A percentile compares a stretch with the other conserved stretches of the same genome.
phyloP scores from a whole-genome alignment of 2,113 vertebrate species.

The Nothobranchius furzeri region DNA sequence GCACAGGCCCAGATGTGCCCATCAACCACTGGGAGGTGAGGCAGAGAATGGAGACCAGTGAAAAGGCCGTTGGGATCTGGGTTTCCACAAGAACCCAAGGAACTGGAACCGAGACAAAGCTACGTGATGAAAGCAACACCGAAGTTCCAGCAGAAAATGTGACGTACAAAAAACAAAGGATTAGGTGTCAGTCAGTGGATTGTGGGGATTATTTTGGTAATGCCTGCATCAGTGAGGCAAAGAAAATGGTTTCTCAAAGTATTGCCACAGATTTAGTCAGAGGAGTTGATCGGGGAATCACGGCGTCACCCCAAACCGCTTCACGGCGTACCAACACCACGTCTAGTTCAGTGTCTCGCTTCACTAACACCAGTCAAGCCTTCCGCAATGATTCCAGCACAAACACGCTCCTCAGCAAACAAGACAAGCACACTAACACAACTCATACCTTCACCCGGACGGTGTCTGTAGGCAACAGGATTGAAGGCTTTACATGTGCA shows the following conservation, averaged over 20 bases:
- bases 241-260: constrained; percentile 73
- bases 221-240: constrained; percentile 68
- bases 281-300: constrained; percentile 77
- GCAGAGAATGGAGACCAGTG: constrained; percentile 76
- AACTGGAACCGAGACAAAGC: constrained; percentile 69
- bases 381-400: constrained; percentile 80
- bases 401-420: constrained; percentile 80
- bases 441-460: constrained; percentile 72
- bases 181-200: constrained; percentile 77
- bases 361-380: constrained; percentile 79
- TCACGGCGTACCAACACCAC: constrained; percentile 83
- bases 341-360: constrained; percentile 76
- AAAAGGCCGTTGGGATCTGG: constrained; percentile 73
- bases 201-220: constrained; percentile 85
- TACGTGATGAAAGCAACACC: constrained; percentile 83
- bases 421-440: constrained; percentile 89
- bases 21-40: constrained; percentile 86
- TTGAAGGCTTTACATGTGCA: constrained; percentile 72
- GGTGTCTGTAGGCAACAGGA: constrained; percentile 83
- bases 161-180: constrained; percentile 16
- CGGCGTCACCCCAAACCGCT: constrained; percentile 79
- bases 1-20: constrained; percentile 81
- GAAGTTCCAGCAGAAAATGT: constrained; percentile 52
- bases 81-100: constrained; percentile 72
- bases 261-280: constrained; percentile 76